Evolutionary conservation across 92 coral and sea anemone species (phyloP).

Genomic region (Epizoanthus fatuus): DNA sequence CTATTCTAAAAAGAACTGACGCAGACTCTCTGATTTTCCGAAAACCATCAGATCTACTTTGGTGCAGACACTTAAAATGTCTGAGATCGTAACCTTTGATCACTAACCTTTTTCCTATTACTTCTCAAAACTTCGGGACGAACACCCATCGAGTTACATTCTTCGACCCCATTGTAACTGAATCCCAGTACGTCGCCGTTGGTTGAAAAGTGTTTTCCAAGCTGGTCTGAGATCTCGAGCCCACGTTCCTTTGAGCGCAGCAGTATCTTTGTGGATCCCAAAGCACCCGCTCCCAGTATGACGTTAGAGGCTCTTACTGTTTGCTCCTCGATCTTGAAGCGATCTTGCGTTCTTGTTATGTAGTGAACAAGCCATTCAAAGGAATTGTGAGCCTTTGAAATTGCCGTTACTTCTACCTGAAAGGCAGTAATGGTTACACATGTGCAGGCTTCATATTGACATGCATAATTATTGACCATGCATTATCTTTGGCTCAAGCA

Average conservation of each 20-base stretch:
- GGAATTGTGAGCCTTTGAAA: conserved; percentile 37
- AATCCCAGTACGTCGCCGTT: conserved; percentile 72
- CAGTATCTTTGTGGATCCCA: conserved; percentile 52
- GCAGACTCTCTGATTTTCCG: neutral
- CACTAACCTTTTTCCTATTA: neutral
- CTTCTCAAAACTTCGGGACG: conserved; percentile 12
- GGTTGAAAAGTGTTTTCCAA: conserved; percentile 68
- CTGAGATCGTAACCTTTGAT: neutral
- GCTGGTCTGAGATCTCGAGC: conserved; percentile 46
- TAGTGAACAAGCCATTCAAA: conserved; percentile 49
- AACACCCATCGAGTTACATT: conserved; percentile 61
- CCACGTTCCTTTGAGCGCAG: conserved; percentile 56
- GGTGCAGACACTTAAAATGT: neutral
- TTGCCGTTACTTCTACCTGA: conserved; percentile 49
- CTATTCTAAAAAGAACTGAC: neutral
- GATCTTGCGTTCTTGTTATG: conserved; percentile 23
- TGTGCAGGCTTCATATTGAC: too few relatives aligned
- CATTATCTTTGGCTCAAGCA: too few relatives aligned
- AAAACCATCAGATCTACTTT: too few relatives aligned
- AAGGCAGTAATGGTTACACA: neutral
- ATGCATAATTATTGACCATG: too few relatives aligned
- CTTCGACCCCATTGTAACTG: conserved; percentile 63
- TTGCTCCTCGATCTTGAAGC: conserved; percentile 39
- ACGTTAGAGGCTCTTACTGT: conserved; percentile 39
- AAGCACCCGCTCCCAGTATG: conserved; percentile 56